Evolutionary conservation across 2,888 invertebrate genomes (phyloP), one percentile per base, ranked within the genome.

Genomic region (Torymus tubicola): DNA sequence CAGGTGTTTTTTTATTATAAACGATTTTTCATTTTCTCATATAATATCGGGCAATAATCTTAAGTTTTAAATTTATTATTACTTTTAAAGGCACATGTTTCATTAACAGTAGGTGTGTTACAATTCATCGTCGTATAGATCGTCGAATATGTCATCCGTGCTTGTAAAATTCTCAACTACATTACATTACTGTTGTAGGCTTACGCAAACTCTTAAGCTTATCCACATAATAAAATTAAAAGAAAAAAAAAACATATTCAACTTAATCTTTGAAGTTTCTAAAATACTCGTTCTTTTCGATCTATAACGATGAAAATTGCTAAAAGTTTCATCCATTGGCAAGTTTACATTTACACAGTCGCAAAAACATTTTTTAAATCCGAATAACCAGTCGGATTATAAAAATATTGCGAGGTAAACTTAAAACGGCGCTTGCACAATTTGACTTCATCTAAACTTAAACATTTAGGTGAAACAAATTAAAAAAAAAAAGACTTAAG

Each of bases 401-500:
- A 85, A 87, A 87, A 88, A 88, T 85, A 85, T 84, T 82, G 80
- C 77, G 81, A 85, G 78, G 68, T 81, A 80, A 80, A 75, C 67
- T 80, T 83, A 84, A 83, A 82, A 83, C 73, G 68, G 70, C 74
- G 68, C 70, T 77, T 70, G 16, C n/a, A 75, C 64, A 85, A 89
- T 90, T 87, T 90, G 90, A 88, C 86, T 88, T 90, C 90, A 90
- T 86, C 90, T 90, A 90, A 90, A 90, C 89, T 85, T 61, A 81
- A 83, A 82, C 86, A 89, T 90, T 90, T 90, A 90, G 90, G 86
- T 87, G 90, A 90, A 89, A 88, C 90, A 90, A 90, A 90, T 89
- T 75, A 79, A 78, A 79, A 57, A 72, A 76, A 78, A 79, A 78
- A 79, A 57, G 69, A 76, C 53, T 82, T 85, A 85, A 84, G 84